Evolutionary conservation across 2,113 vertebrate genomes (phyloP).

Genomic region (Dipodomys spectabilis): DNA sequence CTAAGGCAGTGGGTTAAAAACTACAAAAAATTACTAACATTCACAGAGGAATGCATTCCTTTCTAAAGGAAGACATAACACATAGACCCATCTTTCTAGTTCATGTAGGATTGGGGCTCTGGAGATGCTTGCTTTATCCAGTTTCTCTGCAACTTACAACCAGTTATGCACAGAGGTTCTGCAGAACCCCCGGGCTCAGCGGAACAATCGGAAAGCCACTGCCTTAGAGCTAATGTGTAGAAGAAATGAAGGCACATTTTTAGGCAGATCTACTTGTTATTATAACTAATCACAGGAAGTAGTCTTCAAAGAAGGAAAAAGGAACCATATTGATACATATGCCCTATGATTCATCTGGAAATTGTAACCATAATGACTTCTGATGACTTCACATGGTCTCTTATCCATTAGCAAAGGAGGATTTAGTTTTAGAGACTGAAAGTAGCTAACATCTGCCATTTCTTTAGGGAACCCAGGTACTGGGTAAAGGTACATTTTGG

Average conservation of each 20-base stretch:
- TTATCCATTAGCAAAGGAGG: neutral
- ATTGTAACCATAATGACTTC: neutral
- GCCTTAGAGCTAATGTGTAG: neutral
- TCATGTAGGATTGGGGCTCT: neutral
- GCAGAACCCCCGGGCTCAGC: rapidly evolving
- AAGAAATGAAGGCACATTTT: neutral
- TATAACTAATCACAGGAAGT: neutral
- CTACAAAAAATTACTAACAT: conserved; percentile 19
- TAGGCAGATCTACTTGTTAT: neutral
- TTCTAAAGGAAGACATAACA: conserved; percentile 12
- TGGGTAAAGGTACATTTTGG: neutral
- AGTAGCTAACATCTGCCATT: neutral
- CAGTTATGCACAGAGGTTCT: neutral
- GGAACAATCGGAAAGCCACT: neutral
- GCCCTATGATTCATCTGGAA: neutral
- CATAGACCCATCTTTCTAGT: neutral
- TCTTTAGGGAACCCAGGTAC: neutral
- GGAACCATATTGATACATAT: neutral
- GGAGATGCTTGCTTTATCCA: neutral
- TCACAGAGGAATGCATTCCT: neutral
- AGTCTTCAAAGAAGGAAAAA: neutral
- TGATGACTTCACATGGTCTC: neutral
- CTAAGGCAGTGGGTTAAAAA: conserved; percentile 14
- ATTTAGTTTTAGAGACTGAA: conserved; percentile 14
- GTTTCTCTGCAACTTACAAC: neutral